Percentiles rank a stretch among this genome's conserved stretches.
These are phyloP conservation scores for Hemichromis elongatus DNA, from an alignment of 2,113 vertebrate species.

Conservation along the genomic window DNA sequence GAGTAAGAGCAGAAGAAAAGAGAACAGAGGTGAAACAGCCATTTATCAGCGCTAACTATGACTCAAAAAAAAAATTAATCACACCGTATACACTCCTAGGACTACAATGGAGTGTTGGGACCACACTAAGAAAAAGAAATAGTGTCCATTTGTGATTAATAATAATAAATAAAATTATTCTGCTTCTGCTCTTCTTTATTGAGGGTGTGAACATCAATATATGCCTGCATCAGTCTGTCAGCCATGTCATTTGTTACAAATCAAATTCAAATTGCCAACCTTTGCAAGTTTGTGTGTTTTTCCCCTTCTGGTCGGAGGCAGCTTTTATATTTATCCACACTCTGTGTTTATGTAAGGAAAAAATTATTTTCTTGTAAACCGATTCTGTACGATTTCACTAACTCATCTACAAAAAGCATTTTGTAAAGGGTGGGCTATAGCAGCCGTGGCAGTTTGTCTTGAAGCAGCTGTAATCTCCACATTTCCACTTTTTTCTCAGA, in stretches of 20 bases:
- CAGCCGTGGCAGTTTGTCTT: neutral
- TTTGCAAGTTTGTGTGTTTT: neutral
- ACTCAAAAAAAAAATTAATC: neutral
- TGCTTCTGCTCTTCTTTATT: too few species aligned
- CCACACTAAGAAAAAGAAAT: neutral
- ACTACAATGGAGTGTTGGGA: neutral
- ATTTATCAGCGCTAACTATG: neutral
- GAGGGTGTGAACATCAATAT: too few species aligned
- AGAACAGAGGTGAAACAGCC: neutral
- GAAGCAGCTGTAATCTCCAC: neutral
- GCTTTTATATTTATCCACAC: neutral
- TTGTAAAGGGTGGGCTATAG: accelerated
- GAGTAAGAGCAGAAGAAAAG: neutral
- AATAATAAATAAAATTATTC: too few species aligned
- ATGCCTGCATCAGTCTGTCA: too few species aligned
- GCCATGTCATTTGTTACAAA: too few species aligned
- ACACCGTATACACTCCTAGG: neutral
- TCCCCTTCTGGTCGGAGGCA: neutral
- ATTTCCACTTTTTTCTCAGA: neutral
- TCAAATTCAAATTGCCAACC: too few species aligned
- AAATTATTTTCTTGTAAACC: neutral
- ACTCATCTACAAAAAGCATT: neutral
- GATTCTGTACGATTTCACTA: neutral
- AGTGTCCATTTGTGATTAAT: neutral
- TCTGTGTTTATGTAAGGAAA: neutral